Evolutionary conservation across 2,113 vertebrate genomes (phyloP), one percentile per base, ranked within the genome.

Genomic region (Rana temporaria): DNA sequence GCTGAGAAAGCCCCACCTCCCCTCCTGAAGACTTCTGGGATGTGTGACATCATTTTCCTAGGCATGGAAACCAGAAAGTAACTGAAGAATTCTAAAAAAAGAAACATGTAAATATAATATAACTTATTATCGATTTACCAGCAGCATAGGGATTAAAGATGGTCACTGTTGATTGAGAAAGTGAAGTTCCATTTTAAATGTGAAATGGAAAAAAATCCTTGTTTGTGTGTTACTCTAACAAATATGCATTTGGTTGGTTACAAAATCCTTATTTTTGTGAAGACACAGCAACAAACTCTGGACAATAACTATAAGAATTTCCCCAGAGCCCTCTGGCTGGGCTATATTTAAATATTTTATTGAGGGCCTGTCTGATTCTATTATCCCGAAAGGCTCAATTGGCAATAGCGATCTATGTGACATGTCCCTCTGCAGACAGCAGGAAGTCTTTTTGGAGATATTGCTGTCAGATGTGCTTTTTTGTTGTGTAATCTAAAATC

Each of bases 301-400:
- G 3, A 19, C 52, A 65, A 66, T 78, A 67, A 20, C 63, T 32
- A 18, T 48, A 53, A 48, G 42, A 64, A 75, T 17, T 78, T 67
- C 63, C 76, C 63, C 20, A 14, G 63, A 66, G 42, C 24, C 76
- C 63, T 56, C 48, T 78, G 76, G 48, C 76, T 22, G 38, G 32
- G 18, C 48, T 78, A 66, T 66, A 78, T 78, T 78, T 78, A 78
- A 66, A 78, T 78, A 78, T 34, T 18, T 19, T 78, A 66, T 65
- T 66, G 76, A 67, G 63, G 62, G 63, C 62, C 9, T 66, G 62
- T 78, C 63, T 52, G 22, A 53, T 67, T 32, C 22, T 32, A 17
- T 78, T 67, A 55, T 19, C 8, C 48, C 32, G 17, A 32, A 48
- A 65, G 20, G 26, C 32, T 42, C 1, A 32, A 78, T 48, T 32